Evolutionary conservation across 1,140 invertebrate species (phyloP).

Genomic region (Solenopsis invicta): DNA sequence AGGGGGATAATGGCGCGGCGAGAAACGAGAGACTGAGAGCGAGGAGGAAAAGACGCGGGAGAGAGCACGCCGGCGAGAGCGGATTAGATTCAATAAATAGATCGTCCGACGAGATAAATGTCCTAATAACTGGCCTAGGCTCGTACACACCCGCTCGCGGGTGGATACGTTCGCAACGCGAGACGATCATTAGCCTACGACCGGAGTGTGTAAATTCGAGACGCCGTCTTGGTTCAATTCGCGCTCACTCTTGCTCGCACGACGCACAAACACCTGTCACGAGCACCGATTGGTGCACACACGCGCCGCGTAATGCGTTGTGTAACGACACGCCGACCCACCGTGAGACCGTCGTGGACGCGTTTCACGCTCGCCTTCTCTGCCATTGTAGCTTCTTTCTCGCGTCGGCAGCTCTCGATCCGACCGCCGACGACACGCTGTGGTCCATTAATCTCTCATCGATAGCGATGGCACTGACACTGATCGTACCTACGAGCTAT

Average conservation of each 20-base stretch:
- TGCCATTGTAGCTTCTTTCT: slow-evolving; percentile 44
- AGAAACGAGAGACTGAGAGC: background rate
- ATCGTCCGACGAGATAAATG: slow-evolving; percentile 47
- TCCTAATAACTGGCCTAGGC: slow-evolving; percentile 62
- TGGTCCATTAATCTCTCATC: slow-evolving; percentile 61
- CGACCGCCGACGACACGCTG: slow-evolving; percentile 36
- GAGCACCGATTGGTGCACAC: slow-evolving; percentile 22
- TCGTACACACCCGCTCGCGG: background rate
- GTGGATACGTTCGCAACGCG: background rate
- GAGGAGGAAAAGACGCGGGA: background rate
- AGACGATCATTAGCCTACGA: slow-evolving; percentile 60
- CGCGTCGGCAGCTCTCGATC: slow-evolving; percentile 24
- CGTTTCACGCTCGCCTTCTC: slow-evolving; percentile 61
- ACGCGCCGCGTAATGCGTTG: slow-evolving; percentile 52
- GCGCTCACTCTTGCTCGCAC: slow-evolving; percentile 24
- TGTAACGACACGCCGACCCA: slow-evolving; percentile 66
- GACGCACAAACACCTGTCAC: slow-evolving; percentile 63
- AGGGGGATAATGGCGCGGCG: slow-evolving; percentile 30
- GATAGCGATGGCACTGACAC: slow-evolving; percentile 33
- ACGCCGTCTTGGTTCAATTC: slow-evolving; percentile 22
- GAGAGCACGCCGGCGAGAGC: background rate
- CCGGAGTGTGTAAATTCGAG: slow-evolving; percentile 44
- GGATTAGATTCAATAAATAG: slow-evolving; percentile 66
- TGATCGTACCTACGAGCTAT: slow-evolving; percentile 28
- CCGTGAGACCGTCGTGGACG: slow-evolving; percentile 67